These are phyloP conservation scores for Forbesichthys agassizii DNA, from an alignment of 2,113 vertebrate genomes.

Conservation along the genomic window DNA sequence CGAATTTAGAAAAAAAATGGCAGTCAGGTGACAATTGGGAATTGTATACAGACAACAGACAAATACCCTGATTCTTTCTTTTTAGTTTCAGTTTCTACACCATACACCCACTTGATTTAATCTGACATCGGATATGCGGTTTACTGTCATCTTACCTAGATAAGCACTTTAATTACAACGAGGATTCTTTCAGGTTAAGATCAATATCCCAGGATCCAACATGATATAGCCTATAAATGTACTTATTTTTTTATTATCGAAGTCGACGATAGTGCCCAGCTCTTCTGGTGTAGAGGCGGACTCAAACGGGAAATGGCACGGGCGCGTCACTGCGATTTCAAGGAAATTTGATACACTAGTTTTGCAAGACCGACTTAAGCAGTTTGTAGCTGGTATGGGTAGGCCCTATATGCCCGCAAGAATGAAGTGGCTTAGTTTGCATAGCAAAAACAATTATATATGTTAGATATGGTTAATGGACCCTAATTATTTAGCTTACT, in stretches of 20 bases:
- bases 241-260: neutral
- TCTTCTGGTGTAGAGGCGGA: neutral
- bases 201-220: neutral
- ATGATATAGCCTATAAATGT: neutral
- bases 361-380: neutral
- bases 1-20: too few species aligned
- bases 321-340: neutral
- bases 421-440: too few species aligned
- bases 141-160: constrained; percentile 55
- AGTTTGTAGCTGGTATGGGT: neutral
- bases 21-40: too few species aligned
- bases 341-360: neutral
- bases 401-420: too few species aligned
- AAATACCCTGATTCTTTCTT: neutral
- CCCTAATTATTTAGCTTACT: too few species aligned
- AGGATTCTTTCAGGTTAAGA: neutral
- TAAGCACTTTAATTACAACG: neutral
- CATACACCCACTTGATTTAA: constrained; percentile 25
- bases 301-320: neutral
- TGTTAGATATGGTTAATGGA: too few species aligned
- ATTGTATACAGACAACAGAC: too few species aligned
- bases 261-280: neutral
- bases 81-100: constrained; percentile 59
- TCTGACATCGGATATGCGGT: constrained; percentile 18
- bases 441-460: too few species aligned